Percentiles rank a stretch among this genome's conserved stretches.
Evolutionary conservation across 1,140 invertebrate genomes (phyloP).

Genomic region (Chymomyza costata): DNA sequence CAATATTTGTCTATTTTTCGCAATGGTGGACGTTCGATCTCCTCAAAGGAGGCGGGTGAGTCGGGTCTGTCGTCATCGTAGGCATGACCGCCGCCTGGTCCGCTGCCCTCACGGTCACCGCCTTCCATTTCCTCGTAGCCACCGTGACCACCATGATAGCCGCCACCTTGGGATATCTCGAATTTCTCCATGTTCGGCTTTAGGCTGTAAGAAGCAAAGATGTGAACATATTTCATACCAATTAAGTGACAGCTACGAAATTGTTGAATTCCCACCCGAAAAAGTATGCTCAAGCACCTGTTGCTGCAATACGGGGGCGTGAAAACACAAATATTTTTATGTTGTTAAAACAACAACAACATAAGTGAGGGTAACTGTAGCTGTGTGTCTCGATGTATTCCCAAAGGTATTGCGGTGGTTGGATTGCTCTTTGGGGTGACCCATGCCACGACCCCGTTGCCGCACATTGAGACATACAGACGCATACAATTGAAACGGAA

Average conservation of each 20-base stretch:
- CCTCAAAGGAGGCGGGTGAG: conserved; percentile 82
- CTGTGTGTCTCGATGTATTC: conserved; percentile 36
- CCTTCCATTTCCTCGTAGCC: conserved; percentile 78
- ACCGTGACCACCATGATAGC: conserved; percentile 73
- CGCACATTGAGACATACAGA: conserved; percentile 1
- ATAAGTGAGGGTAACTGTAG: too few species aligned
- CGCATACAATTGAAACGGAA: conserved; percentile 52
- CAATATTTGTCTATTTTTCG: conserved; percentile 92
- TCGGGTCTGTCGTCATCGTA: conserved; percentile 78
- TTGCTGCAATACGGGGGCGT: conserved; percentile 34
- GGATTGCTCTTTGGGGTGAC: not conserved
- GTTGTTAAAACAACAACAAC: conserved; percentile 51
- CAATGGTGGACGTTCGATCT: conserved; percentile 85
- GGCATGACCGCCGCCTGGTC: conserved; percentile 74
- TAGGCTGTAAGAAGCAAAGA: conserved; percentile 37
- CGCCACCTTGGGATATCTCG: conserved; percentile 77
- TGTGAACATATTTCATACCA: conserved; percentile 52
- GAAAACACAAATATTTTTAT: conserved; percentile 63
- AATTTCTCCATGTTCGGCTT: conserved; percentile 78
- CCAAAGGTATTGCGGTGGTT: conserved; percentile 41
- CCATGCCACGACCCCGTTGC: too few species aligned
- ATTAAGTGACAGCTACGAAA: conserved; percentile 34
- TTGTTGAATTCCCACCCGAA: too few species aligned
- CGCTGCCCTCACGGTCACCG: conserved; percentile 76
- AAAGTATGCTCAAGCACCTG: conserved; percentile 42